Conservation (phyloP, 2,888 invertebrate genomes). For the Molanna angustata region DNA sequence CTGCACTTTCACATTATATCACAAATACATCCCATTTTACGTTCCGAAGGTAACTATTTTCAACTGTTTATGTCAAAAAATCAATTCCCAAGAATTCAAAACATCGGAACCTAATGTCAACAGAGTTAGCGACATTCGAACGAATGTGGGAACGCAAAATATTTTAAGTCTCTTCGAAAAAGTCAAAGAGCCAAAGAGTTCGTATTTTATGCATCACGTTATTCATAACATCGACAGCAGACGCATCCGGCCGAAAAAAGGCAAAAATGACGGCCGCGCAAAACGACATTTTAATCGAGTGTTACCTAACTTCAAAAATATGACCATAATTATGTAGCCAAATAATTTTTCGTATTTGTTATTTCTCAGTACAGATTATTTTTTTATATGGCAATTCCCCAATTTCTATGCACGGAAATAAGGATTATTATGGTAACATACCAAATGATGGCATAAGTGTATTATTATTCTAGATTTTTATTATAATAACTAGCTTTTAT, state of each 20-base stretch:
- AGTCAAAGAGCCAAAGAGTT: conserved; percentile 52
- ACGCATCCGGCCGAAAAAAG: conserved; percentile 58
- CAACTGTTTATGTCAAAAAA: conserved; percentile 23
- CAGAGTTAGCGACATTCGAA: conserved; percentile 1
- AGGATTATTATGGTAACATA: too few relatives aligned
- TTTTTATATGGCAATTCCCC: too few relatives aligned
- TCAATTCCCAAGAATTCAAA: conserved; percentile 13
- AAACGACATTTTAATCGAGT: conserved; percentile 50
- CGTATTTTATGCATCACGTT: background rate
- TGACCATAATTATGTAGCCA: too few relatives aligned
- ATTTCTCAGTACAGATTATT: too few relatives aligned
- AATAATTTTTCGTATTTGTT: too few relatives aligned
- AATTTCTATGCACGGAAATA: too few relatives aligned
- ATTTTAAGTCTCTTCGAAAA: conserved; percentile 54
- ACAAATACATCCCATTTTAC: conserved; percentile 8
- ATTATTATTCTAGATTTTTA: too few relatives aligned
- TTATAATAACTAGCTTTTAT: too few relatives aligned
- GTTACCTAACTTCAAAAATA: conserved; percentile 11
- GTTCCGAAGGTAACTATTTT: conserved; percentile 16
- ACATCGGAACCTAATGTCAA: conserved; percentile 9
- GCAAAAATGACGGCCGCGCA: conserved; percentile 53
- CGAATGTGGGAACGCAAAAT: conserved; percentile 1
- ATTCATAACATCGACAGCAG: conserved; percentile 50
- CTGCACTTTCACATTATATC: conserved; percentile 14
- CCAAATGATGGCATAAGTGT: too few relatives aligned